phyloP scores from a whole-genome alignment of 2,113 vertebrate genomes.

The Suricata suricatta region DNA sequence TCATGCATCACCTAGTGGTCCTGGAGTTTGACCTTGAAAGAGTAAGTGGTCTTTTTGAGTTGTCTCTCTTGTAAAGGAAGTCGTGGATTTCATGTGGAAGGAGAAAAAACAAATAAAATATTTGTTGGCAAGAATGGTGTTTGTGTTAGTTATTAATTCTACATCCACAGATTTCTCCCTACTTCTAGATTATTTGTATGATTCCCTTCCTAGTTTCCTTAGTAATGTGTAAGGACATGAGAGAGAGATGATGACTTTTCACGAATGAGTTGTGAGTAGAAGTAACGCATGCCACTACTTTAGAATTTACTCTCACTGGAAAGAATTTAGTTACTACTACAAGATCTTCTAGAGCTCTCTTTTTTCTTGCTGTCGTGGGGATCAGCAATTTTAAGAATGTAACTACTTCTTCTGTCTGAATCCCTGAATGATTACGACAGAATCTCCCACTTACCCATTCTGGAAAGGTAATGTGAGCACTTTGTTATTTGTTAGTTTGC shows the following conservation, averaged over 20 bases:
- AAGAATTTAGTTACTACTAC: neutral
- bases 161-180: neutral
- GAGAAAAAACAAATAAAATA: neutral
- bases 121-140: neutral
- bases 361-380: neutral
- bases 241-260: neutral
- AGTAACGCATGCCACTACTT: neutral
- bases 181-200: neutral
- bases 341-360: neutral
- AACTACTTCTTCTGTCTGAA: neutral
- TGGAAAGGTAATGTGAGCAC: neutral
- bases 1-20: neutral
- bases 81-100: neutral
- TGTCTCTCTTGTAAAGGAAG: neutral
- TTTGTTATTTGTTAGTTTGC: neutral
- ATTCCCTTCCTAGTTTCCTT: neutral
- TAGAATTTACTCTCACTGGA: neutral
- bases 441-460: neutral
- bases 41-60: neutral
- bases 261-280: neutral
- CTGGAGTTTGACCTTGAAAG: neutral
- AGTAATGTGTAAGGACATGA: neutral
- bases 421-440: neutral
- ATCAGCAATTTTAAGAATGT: neutral
- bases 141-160: neutral